phyloP scores from a whole-genome alignment of 2,797 vertebrate species.

The Masticophis lateralis region DNA sequence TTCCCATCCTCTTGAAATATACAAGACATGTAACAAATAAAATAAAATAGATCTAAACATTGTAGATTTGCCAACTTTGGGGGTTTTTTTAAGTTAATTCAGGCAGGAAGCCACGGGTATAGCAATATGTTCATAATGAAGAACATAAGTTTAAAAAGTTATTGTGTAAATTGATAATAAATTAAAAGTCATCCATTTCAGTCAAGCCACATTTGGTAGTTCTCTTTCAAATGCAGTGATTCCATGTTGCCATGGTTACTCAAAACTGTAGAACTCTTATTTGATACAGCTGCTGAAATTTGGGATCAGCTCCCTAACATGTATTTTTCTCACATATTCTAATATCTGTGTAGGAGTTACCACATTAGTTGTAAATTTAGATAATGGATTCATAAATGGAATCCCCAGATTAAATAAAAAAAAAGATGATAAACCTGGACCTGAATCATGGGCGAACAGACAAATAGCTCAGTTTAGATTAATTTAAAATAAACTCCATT shows the following conservation, averaged over 20 bases:
- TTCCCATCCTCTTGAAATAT: conserved; percentile 18
- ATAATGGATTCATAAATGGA: conserved; percentile 28
- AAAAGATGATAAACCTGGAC: background rate
- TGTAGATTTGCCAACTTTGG: background rate
- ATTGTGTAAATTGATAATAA: conserved; percentile 47
- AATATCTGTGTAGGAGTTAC: conserved; percentile 41
- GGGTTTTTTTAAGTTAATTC: background rate
- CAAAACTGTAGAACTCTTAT: conserved; percentile 33
- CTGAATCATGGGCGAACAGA: background rate
- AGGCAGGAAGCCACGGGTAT: background rate
- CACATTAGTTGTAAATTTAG: conserved; percentile 38
- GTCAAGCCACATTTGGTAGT: conserved; percentile 47
- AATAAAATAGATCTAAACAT: background rate
- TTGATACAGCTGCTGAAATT: conserved; percentile 49
- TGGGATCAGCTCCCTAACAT: conserved; percentile 50
- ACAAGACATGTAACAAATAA: conserved; percentile 16
- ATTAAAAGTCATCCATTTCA: conserved; percentile 30
- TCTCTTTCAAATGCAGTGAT: conserved; percentile 43
- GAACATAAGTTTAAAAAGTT: conserved; percentile 41
- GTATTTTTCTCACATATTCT: conserved; percentile 10
- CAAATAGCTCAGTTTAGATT: background rate
- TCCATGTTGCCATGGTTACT: conserved; percentile 49
- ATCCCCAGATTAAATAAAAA: conserved; percentile 2
- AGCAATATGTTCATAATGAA: background rate
- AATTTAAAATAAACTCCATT: background rate